These are phyloP conservation scores for Epinephelus cyanopodus DNA, from an alignment of 2,113 vertebrate genomes.

Conservation along the genomic window DNA sequence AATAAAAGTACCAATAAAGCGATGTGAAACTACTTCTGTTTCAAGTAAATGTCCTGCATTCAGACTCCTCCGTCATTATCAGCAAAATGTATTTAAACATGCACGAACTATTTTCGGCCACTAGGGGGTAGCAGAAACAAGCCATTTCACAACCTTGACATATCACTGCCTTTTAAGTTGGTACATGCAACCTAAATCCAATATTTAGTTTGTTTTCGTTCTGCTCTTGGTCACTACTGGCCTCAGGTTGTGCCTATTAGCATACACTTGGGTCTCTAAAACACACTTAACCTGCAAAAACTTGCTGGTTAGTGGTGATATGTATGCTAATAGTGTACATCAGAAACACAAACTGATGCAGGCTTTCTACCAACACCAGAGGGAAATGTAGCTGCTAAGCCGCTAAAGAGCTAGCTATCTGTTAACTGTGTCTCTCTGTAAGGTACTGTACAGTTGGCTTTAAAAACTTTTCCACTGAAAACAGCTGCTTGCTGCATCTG, in stretches of 20 bases:
- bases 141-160: background rate
- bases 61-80: background rate
- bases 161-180: too few relatives aligned
- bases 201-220: background rate
- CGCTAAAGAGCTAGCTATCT: background rate
- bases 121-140: background rate
- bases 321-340: background rate
- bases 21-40: background rate
- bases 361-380: background rate
- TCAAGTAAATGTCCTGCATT: background rate
- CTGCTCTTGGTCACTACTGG: background rate
- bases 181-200: background rate
- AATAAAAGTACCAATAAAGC: background rate
- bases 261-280: background rate
- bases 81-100: background rate
- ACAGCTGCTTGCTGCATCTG: background rate
- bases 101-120: background rate
- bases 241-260: background rate
- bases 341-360: background rate
- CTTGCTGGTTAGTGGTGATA: too few relatives aligned
- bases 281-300: background rate
- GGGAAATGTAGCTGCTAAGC: background rate
- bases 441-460: background rate
- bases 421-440: conserved; percentile 1
- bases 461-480: background rate